These are phyloP conservation scores for Dipodomys merriami DNA, from an alignment of 2,113 vertebrate genomes.

Conservation along the genomic window DNA sequence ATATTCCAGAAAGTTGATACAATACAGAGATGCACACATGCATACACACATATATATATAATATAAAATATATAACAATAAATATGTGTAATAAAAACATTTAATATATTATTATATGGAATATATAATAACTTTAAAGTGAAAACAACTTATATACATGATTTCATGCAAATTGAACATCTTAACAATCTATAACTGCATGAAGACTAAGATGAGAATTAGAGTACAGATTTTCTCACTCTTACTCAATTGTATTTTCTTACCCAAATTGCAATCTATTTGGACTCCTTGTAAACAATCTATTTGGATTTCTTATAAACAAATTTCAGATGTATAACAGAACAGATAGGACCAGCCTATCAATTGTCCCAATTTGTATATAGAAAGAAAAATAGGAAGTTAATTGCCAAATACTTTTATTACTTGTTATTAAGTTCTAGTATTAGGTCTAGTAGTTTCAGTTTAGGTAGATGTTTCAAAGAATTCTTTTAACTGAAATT, in stretches of 20 bases:
- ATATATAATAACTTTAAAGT: too few relatives aligned
- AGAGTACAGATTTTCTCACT: not conserved
- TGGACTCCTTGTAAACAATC: not conserved
- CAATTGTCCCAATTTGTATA: not conserved
- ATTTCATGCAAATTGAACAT: slow-evolving; percentile 6
- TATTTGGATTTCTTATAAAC: not conserved
- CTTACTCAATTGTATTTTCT: not conserved
- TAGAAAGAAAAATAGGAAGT: not conserved
- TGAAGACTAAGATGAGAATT: not conserved
- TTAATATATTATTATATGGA: too few relatives aligned
- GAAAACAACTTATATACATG: not conserved
- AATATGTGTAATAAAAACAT: not conserved
- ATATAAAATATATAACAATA: not conserved
- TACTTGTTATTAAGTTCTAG: not conserved
- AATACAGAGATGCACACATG: not conserved
- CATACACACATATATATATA: not conserved
- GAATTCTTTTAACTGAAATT: not conserved
- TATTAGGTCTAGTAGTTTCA: not conserved
- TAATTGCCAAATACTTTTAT: not conserved
- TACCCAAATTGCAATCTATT: not conserved
- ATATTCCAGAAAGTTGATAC: not conserved
- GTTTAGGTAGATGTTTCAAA: not conserved
- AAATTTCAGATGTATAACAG: not conserved
- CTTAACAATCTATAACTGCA: not conserved
- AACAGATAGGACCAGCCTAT: not conserved